Conservation (phyloP, 2,797 vertebrate genomes). For the Emydoidea blandingii region DNA sequence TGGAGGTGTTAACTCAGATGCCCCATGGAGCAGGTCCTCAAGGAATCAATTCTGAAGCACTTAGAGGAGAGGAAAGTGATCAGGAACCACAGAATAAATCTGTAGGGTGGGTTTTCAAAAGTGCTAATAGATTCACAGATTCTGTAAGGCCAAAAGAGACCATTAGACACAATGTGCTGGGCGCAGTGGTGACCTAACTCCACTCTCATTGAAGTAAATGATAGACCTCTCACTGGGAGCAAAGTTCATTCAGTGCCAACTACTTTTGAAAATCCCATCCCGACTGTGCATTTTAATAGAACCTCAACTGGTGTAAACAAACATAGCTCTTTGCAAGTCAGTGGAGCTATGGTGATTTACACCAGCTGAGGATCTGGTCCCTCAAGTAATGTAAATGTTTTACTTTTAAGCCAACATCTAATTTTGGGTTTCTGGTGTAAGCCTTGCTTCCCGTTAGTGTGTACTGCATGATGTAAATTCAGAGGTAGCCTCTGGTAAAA, state of each 20-base stretch:
- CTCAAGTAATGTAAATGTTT: neutral
- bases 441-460: neutral
- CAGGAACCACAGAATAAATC: no score
- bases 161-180: neutral
- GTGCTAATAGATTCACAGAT: neutral
- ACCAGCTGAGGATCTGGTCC: neutral
- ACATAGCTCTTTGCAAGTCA: neutral
- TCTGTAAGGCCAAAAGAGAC: neutral
- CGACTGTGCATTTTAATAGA: neutral
- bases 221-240: neutral
- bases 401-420: neutral
- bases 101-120: neutral
- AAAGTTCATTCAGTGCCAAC: neutral
- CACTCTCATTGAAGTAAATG: neutral
- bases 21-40: no score
- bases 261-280: neutral
- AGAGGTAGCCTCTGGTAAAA: conserved; percentile 8
- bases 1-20: neutral
- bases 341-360: neutral
- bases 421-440: neutral
- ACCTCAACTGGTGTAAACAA: neutral
- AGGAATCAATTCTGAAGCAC: no score
- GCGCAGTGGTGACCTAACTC: neutral
- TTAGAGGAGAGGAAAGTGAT: no score
- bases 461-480: neutral